Percentiles rank a stretch among this genome's conserved stretches.
Conservation (phyloP, 1,140 invertebrate genomes). For the Drosophila aff. region DNA sequence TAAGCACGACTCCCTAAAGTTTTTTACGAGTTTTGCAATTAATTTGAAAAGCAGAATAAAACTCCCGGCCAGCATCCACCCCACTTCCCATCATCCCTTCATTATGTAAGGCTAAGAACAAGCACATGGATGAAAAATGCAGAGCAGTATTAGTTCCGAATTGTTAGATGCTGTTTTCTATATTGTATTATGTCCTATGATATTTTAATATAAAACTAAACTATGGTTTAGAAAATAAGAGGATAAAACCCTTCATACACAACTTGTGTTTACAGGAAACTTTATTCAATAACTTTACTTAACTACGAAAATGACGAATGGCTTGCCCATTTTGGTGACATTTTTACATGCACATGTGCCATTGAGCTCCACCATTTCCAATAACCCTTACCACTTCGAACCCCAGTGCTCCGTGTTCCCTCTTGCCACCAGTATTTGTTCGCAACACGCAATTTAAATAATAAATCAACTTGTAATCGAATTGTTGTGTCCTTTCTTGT, state of each 20-base stretch:
- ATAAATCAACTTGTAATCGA: slow-evolving; percentile 64
- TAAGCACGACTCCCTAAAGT: slow-evolving; percentile 47
- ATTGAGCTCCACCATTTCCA: slow-evolving; percentile 4
- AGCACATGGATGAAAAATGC: not conserved
- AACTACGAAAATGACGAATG: not conserved
- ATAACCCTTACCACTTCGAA: slow-evolving; percentile 1
- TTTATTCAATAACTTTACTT: not conserved
- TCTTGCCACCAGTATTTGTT: slow-evolving; percentile 30
- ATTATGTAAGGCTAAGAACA: slow-evolving; percentile 33
- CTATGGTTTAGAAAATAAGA: not conserved
- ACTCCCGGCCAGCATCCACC: slow-evolving; percentile 12
- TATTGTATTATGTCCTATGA: not conserved
- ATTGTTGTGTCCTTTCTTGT: slow-evolving; percentile 39
- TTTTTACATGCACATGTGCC: slow-evolving; percentile 18
- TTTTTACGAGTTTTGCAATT: slow-evolving; percentile 61
- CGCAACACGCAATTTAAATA: slow-evolving; percentile 61
- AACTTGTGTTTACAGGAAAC: not conserved
- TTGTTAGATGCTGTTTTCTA: not conserved
- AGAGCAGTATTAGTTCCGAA: too few species aligned
- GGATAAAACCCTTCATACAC: not conserved
- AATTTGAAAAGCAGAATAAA: slow-evolving; percentile 47
- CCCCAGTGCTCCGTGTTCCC: not conserved
- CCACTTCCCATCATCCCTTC: not conserved
- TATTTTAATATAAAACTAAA: not conserved
- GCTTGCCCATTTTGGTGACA: not conserved